These are phyloP conservation scores for Coelopa frigida DNA, from an alignment of 1,140 invertebrate genomes.

Conservation along the genomic window DNA sequence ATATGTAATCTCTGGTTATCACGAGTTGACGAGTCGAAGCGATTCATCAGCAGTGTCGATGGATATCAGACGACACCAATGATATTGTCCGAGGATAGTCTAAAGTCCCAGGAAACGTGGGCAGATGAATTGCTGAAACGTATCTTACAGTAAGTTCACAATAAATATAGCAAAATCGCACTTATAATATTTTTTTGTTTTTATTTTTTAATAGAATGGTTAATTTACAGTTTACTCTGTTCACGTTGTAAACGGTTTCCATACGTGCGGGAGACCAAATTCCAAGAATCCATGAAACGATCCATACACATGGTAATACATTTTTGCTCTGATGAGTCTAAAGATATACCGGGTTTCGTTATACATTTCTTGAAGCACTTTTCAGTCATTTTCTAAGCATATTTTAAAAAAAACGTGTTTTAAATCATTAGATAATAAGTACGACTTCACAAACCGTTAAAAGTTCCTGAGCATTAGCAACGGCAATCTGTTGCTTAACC, in stretches of 20 bases:
- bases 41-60: too few relatives aligned
- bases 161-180: too few relatives aligned
- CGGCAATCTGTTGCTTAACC: conserved; percentile 91
- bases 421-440: background rate
- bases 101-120: too few relatives aligned
- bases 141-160: too few relatives aligned
- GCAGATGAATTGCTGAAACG: too few relatives aligned
- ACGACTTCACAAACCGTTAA: conserved; percentile 74
- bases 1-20: too few relatives aligned
- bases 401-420: too few relatives aligned
- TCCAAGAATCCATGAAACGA: conserved; percentile 93
- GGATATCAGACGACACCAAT: too few relatives aligned
- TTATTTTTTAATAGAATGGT: too few relatives aligned
- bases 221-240: conserved; percentile 34
- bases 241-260: conserved; percentile 72
- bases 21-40: too few relatives aligned
- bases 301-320: conserved; percentile 98
- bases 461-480: conserved; percentile 91
- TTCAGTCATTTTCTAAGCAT: conserved; percentile 88
- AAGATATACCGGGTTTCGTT: conserved; percentile 76
- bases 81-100: too few relatives aligned
- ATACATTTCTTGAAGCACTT: conserved; percentile 97
- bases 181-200: too few relatives aligned
- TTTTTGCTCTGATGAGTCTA: conserved; percentile 93
- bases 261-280: conserved; percentile 80